Base-by-base conservation (phyloP, 1,140 invertebrate genomes). In the Cherax quadricarinatus region DNA sequence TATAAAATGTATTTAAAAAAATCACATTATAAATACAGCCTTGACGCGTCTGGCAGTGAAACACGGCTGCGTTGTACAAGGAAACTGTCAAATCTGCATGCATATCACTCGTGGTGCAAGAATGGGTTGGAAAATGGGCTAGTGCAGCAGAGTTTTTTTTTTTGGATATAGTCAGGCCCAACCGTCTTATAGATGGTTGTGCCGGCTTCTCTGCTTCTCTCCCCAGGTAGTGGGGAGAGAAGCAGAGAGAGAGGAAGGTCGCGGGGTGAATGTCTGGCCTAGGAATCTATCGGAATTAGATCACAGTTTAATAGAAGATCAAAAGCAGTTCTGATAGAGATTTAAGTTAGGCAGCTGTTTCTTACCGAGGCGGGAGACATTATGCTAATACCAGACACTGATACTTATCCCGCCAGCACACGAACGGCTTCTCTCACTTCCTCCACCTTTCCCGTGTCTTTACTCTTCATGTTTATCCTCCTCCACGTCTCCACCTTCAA, bases 281-380 rank as follows among this genome's bases (percentile, higher is more conserved):
- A 4, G 12, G 24, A 75, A 30, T 9, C 21, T 75, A 75, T 75
- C 18, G 70, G 70, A 24, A 75, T 75, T 75, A 75, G 70, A 86
- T 86, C 24, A 75, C 66, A 41, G 60, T 86, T 86, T 86, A 75
- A 86, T 86, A 86, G 60, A 81, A 75, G 84, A 86, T 86, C 70
- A 86, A 86, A 86, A 86, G 84, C 70, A 73, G 84, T 86, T 86
- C 84, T 73, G 73, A 86, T 49, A 86, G 84, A 70, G 84, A 86
- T 86, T 86, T 75, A 86, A 86, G 84, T 86, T 48, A 75, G 41
- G 53, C 30, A 73, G 84, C 30, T 73, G 84, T 86, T 86, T 75
- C 84, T 86, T 86, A 86, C 84, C 84, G 66, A 21, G 21, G 66
- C 84, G 30, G 84, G 21, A 53, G 48, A 86, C 84, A 86, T 86